Conservation (phyloP, 2,797 vertebrate genomes). For the Cheracebus regulus region DNA sequence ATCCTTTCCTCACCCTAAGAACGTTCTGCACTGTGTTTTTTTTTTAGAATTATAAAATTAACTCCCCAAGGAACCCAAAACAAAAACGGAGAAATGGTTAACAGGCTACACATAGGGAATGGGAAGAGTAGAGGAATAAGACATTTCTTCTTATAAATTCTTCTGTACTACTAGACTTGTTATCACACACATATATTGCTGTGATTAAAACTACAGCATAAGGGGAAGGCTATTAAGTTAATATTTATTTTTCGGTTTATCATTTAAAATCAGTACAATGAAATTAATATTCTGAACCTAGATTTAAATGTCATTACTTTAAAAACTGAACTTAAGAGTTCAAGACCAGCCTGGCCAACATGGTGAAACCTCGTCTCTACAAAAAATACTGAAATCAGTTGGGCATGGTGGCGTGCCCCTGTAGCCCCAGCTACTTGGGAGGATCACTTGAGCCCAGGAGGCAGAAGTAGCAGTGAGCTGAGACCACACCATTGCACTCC, state of each 20-base stretch:
- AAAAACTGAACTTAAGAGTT: not conserved
- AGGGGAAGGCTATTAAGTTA: not conserved
- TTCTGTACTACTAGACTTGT: not conserved
- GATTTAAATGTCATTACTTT: not conserved
- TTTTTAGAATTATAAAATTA: not conserved
- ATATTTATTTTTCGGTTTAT: not conserved
- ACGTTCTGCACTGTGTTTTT: not conserved
- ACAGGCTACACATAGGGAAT: not conserved
- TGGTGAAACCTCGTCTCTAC: not conserved
- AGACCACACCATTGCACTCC: not conserved
- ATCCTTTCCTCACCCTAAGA: not conserved
- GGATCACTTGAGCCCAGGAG: not conserved
- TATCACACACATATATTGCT: not conserved
- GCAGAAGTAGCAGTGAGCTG: not conserved
- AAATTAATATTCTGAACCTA: constrained; percentile 25
- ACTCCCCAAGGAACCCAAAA: not conserved
- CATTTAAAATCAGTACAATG: not conserved
- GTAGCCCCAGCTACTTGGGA: not conserved
- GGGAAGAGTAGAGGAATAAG: not conserved
- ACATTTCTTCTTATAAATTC: not conserved
- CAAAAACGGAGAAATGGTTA: not conserved
- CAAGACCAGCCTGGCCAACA: not conserved
- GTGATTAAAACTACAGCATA: constrained; percentile 18
- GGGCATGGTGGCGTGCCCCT: not conserved
- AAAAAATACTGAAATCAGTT: not conserved